Evolutionary conservation across 2,888 invertebrate genomes (phyloP).

Genomic region (Stenodera caucasica): DNA sequence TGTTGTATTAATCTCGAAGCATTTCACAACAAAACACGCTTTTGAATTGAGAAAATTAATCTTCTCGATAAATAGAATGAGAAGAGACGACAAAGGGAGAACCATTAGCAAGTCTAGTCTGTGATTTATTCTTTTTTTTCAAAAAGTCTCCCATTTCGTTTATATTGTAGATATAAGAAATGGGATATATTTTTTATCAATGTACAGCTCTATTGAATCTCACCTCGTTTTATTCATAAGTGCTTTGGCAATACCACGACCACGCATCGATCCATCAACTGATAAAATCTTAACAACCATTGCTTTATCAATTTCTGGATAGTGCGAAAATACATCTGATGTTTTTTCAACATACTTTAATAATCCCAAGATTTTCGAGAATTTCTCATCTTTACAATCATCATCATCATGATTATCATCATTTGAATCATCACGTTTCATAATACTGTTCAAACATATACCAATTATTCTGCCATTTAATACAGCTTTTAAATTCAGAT

Average conservation of each 20-base stretch:
- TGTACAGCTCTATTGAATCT: too few species aligned
- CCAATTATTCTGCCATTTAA: slow-evolving; percentile 61
- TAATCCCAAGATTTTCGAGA: slow-evolving; percentile 66
- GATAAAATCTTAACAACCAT: slow-evolving; percentile 69
- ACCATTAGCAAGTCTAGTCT: too few species aligned
- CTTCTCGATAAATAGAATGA: slow-evolving; percentile 16
- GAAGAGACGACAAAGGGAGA: too few species aligned
- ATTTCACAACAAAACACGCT: neutral
- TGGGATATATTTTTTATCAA: too few species aligned
- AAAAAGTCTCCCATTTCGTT: too few species aligned
- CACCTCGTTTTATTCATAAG: slow-evolving; percentile 67
- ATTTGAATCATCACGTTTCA: slow-evolving; percentile 36
- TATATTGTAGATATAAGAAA: too few species aligned
- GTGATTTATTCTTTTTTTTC: neutral
- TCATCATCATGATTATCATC: slow-evolving; percentile 58
- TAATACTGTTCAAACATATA: slow-evolving; percentile 48
- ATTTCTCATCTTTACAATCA: slow-evolving; percentile 63
- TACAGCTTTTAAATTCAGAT: slow-evolving; percentile 66
- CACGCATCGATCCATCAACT: slow-evolving; percentile 67
- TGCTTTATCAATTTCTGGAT: slow-evolving; percentile 59
- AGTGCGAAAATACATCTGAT: slow-evolving; percentile 62
- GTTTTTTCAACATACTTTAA: slow-evolving; percentile 61
- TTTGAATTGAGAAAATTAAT: slow-evolving; percentile 25
- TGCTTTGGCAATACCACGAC: slow-evolving; percentile 67
- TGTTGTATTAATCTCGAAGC: neutral